phyloP scores from a whole-genome alignment of 2,888 invertebrate genomes.

The Celastrina argiolus region DNA sequence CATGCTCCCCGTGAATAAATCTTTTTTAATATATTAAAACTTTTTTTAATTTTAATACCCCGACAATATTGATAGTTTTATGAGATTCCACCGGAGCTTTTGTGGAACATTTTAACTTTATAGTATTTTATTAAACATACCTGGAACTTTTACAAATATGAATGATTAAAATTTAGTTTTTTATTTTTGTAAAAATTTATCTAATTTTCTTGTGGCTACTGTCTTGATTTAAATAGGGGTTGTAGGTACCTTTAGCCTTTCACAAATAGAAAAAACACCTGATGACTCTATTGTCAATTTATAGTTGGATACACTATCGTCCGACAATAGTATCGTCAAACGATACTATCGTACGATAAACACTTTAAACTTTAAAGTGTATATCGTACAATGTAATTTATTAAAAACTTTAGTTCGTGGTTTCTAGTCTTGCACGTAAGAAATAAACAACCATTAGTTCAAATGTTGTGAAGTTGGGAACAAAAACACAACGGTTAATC shows the following conservation, averaged over 20 bases:
- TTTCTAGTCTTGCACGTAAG: neutral
- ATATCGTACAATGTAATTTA: neutral
- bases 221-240: too few relatives aligned
- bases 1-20: slow-evolving; percentile 77
- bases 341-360: too few relatives aligned
- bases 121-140: neutral
- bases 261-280: too few relatives aligned
- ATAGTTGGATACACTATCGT: too few relatives aligned
- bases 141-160: too few relatives aligned
- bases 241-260: too few relatives aligned
- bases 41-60: slow-evolving; percentile 64
- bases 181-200: too few relatives aligned
- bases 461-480: neutral
- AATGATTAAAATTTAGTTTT: too few relatives aligned
- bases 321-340: too few relatives aligned
- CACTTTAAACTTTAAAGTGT: neutral
- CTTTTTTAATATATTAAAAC: slow-evolving; percentile 74
- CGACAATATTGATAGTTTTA: slow-evolving; percentile 20
- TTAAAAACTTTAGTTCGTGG: neutral
- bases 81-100: neutral
- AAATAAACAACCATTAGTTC: neutral
- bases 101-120: neutral
- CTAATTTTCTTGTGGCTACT: too few relatives aligned
- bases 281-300: too few relatives aligned
- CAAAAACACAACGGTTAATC: neutral